phyloP scores from a whole-genome alignment of 1,140 invertebrate genomes.

The Aphelenchoides fujianensis region DNA sequence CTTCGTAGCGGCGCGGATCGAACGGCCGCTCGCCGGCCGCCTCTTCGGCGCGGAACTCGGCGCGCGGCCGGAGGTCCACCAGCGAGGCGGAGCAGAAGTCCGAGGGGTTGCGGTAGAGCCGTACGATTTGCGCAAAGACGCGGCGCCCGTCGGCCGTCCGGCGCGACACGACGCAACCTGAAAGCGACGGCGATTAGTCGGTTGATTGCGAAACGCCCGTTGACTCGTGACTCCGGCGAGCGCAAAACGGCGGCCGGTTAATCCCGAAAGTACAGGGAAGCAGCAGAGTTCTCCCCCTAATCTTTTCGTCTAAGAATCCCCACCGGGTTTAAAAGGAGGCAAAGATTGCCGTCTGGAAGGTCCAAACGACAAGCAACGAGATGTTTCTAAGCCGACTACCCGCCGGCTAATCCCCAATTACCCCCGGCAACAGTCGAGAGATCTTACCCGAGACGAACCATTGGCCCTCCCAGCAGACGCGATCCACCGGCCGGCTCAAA shows the following conservation, averaged over 20 bases:
- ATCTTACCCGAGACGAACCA: too few relatives aligned
- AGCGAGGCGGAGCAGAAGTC: background rate
- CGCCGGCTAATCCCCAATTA: too few relatives aligned
- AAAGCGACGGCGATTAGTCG: background rate
- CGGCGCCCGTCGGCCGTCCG: background rate
- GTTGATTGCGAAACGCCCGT: background rate
- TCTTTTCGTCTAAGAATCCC: background rate
- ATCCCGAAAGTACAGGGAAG: background rate
- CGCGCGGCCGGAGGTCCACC: background rate
- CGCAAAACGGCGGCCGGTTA: background rate
- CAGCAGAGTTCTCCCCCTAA: background rate
- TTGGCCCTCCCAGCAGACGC: background rate
- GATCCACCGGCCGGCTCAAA: background rate
- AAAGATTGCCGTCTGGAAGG: background rate
- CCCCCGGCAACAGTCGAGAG: too few relatives aligned
- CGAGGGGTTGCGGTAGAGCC: background rate
- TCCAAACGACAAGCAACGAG: too few relatives aligned
- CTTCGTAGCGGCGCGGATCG: background rate
- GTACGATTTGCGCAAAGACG: background rate
- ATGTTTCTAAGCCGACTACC: too few relatives aligned
- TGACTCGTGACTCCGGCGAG: background rate
- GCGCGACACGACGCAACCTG: slow-evolving; percentile 6
- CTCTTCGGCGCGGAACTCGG: background rate
- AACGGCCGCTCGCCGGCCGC: background rate
- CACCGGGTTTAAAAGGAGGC: background rate